Base-by-base conservation (phyloP, 1,140 invertebrate species). In the Proctacanthus coquilletti region DNA sequence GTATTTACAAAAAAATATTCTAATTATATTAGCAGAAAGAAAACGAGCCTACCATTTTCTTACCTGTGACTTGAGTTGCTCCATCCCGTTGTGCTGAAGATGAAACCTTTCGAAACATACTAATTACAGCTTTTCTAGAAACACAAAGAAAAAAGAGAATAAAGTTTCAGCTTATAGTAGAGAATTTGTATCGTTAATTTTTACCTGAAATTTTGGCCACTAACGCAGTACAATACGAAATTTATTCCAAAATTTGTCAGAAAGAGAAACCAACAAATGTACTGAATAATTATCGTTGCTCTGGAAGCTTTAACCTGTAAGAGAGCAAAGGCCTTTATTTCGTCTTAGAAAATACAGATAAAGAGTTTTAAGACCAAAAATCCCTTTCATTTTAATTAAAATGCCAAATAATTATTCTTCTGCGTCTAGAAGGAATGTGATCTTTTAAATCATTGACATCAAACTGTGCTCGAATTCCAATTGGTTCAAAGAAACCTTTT, bases 201-300 rank as follows among this genome's bases (percentile, higher is more conserved):
- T 42, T 68, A 69, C 18, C 81, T 64, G 55, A 88, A 89, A 61
- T 84, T 84, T 51, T 81, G 74, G 3, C 84, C 84, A 44, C 71
- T 77, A 38, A 81, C 66, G 50, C 82, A 84, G 60, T 88, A 88
- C 13, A 89, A 64, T n/a, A 81, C 64, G 56, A 89, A 86, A 64
- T 87, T 87, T 33, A 87, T 80, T 33, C 78, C 79, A 50, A 85
- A 87, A 59, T 87, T 86, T 6, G 77, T 77, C 47, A 84, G 71
- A 56, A 81, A 87, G n/a, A 82, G 60, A 36, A 52, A 47, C 46
- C 51, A 46, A 47, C 54, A 46, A 36, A 60, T 55, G 32, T 60
- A 60, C 39, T 60, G 56, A 37, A 51, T 36, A 8, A 49, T 50
- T 25, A 58, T 42, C 39, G 52, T 57, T 18, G 27, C 34, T 46